Evolutionary conservation across 2,113 vertebrate species (phyloP), one percentile per base, ranked within the genome.

Genomic region (Nansenia antarctica): DNA sequence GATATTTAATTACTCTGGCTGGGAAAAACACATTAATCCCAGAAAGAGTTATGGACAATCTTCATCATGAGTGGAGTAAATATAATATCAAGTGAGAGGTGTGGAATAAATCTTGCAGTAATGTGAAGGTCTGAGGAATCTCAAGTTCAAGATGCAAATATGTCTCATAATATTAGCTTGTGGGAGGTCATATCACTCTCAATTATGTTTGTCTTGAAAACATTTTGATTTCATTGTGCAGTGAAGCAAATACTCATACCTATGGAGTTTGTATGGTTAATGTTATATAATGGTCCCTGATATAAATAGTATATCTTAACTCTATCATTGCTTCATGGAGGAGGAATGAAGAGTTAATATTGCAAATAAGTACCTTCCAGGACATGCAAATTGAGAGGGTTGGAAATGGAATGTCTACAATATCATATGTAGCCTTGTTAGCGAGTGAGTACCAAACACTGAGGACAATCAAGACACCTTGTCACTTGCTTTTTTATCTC

Each of bases 401-500:
- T 93, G 94, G 95, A 95, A 96, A 95, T 93, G 92, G 92, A 93
- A 94, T 95, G 94, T 94, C 94, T 94, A 95, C 94, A 95, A 96
- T 95, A 96, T 94, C 92, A 92, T n/a, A n/a, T n/a, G n/a, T n/a
- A 94, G 93, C 90, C 94, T 95, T 96, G 95, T 95, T 97, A 96
- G 94, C 90, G 93, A 90, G 88, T 89, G 90, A 93, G 94, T 93
- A 92, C 94, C 93, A 95, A 93, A 94, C 93, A 94, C 92, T 94
- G 93, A 95, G 95, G 95, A 95, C 94, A 95, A 96, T 96, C 94
- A 94, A 94, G 93, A 95, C 93, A 94, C 93, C 94, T 96, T 95
- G 95, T 95, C 94, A 94, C 93, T 94, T 93, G 74, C 70, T 70
- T 63, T 82, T 95, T 94, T 93, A 94, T 95, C 94, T 93, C 89